Conservation (phyloP, 2,797 vertebrate genomes). For the Fratercula arctica region DNA sequence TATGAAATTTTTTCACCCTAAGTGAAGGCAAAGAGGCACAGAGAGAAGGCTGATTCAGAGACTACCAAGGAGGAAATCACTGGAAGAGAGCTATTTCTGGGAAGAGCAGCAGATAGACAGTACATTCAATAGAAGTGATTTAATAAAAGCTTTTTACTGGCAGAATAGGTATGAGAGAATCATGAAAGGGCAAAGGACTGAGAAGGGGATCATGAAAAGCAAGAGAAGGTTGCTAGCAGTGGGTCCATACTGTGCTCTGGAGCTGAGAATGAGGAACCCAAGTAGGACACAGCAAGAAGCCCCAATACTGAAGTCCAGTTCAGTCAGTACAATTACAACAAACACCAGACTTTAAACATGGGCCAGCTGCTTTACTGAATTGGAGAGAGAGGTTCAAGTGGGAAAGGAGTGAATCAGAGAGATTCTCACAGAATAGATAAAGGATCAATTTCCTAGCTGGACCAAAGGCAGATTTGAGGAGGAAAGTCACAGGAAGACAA, state of each 20-base stretch:
- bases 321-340: neutral
- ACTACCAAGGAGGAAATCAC: neutral
- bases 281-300: neutral
- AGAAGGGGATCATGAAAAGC: neutral
- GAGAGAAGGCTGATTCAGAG: neutral
- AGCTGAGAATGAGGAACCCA: neutral
- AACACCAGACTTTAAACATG: neutral
- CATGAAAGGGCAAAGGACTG: neutral
- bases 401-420: neutral
- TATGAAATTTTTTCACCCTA: neutral
- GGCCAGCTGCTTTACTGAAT: neutral
- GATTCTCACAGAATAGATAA: neutral
- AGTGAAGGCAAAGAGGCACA: neutral
- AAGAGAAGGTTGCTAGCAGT: neutral
- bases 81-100: neutral
- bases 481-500: neutral
- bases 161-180: neutral
- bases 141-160: neutral
- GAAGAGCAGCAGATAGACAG: neutral
- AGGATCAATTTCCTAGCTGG: neutral
- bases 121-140: neutral
- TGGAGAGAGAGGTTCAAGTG: neutral
- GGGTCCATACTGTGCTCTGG: neutral
- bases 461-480: neutral
- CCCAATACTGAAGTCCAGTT: neutral